These are phyloP conservation scores for Orussus abietinus DNA, from an alignment of 1,140 invertebrate species.

Conservation along the genomic window DNA sequence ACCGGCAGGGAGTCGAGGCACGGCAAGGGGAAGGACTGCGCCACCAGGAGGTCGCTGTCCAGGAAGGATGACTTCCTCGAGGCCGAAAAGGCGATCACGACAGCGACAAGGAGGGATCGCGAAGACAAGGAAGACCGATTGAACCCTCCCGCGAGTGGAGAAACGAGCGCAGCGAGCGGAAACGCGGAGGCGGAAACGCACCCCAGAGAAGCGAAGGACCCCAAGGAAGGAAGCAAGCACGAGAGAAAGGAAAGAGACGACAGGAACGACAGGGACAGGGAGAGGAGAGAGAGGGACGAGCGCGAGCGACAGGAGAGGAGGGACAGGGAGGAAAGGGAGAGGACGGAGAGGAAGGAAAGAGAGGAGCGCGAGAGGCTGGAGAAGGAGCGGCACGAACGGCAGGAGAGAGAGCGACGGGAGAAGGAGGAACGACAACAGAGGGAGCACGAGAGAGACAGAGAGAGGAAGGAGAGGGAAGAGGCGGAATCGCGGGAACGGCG, in stretches of 20 bases:
- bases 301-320: conserved; percentile 37
- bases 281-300: conserved; percentile 42
- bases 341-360: conserved; percentile 46
- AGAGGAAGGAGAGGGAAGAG: conserved; percentile 37
- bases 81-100: conserved; percentile 25
- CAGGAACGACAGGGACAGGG: conserved; percentile 36
- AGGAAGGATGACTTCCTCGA: conserved; percentile 33
- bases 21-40: conserved; percentile 34
- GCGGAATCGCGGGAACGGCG: conserved; percentile 31
- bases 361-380: conserved; percentile 44
- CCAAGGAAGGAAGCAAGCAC: conserved; percentile 26
- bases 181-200: conserved; percentile 22
- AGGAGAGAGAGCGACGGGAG: conserved; percentile 19
- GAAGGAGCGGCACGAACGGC: conserved; percentile 33
- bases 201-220: conserved; percentile 26
- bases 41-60: conserved; percentile 23
- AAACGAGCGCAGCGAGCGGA: conserved; percentile 15
- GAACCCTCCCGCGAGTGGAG: conserved; percentile 9
- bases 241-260: conserved; percentile 45
- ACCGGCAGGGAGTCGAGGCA: conserved; percentile 35
- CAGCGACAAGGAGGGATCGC: conserved; percentile 41
- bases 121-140: conserved; percentile 36
- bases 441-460: conserved; percentile 31
- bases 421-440: conserved; percentile 19
- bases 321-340: conserved; percentile 39